Evolutionary conservation across 2,113 vertebrate genomes (phyloP).

Genomic region (Siniperca knerii): DNA sequence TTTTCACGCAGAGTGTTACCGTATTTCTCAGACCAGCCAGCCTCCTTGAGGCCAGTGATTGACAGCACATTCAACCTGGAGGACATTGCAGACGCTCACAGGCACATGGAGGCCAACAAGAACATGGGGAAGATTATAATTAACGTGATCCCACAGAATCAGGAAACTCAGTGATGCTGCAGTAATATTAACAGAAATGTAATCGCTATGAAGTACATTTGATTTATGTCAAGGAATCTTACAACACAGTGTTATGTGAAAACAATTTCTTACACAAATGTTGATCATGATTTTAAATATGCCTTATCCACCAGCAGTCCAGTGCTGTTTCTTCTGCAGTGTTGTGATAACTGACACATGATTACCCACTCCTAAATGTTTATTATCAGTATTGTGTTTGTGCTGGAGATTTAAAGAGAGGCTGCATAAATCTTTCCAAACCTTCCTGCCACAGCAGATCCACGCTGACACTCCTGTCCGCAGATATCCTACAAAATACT

Average conservation of each 20-base stretch:
- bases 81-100: slow-evolving; percentile 84
- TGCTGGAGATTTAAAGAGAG: neutral
- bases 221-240: slow-evolving; percentile 3
- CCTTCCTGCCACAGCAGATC: neutral
- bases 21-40: slow-evolving; percentile 75
- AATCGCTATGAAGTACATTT: neutral
- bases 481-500: neutral
- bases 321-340: neutral
- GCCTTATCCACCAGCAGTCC: neutral
- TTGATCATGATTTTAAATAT: slow-evolving; percentile 8
- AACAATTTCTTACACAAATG: neutral
- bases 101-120: slow-evolving; percentile 86
- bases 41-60: slow-evolving; percentile 79
- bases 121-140: slow-evolving; percentile 90
- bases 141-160: slow-evolving; percentile 52
- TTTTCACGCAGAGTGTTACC: slow-evolving; percentile 84
- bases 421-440: neutral
- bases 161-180: slow-evolving; percentile 17
- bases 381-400: neutral
- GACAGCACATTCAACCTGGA: slow-evolving; percentile 84
- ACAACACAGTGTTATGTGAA: slow-evolving; percentile 2
- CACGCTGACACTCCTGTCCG: neutral
- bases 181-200: neutral
- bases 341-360: neutral
- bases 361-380: neutral